Evolutionary conservation across 2,797 vertebrate genomes (phyloP).

Genomic region (Enoplosus armatus): DNA sequence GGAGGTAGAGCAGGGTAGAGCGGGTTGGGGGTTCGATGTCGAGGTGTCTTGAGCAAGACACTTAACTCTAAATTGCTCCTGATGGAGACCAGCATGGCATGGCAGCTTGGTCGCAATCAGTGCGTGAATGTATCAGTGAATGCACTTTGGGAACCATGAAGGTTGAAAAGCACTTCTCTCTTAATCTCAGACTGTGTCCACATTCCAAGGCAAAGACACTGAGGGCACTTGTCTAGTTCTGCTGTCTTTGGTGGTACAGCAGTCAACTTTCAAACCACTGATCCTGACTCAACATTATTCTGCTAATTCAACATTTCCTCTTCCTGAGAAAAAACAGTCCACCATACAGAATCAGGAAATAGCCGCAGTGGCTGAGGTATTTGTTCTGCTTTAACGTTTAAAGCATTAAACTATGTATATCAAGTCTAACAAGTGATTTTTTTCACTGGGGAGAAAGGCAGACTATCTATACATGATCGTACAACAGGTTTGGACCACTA

Average conservation of each 20-base stretch:
- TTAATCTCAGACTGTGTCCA: not conserved
- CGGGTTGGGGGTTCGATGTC: too few species aligned
- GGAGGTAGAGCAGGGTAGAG: too few species aligned
- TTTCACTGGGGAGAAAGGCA: not conserved
- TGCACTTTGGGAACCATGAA: too few species aligned
- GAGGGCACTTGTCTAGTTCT: not conserved
- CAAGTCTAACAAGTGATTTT: not conserved
- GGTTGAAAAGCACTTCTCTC: too few species aligned
- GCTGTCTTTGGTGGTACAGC: slow-evolving; percentile 6
- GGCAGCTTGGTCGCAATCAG: too few species aligned
- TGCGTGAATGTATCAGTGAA: too few species aligned
- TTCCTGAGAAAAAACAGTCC: slow-evolving; percentile 56
- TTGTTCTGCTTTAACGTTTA: slow-evolving; percentile 25
- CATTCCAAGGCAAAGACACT: not conserved
- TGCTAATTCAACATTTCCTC: slow-evolving; percentile 69
- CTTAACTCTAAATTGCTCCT: too few species aligned
- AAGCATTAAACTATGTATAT: not conserved
- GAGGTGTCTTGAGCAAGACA: too few species aligned
- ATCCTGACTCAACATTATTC: slow-evolving; percentile 48
- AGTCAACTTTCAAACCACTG: not conserved
- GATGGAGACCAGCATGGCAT: too few species aligned
- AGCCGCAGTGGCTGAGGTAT: not conserved
- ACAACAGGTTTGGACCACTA: not conserved
- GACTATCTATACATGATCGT: not conserved
- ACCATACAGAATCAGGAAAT: slow-evolving; percentile 37